These are phyloP conservation scores for Yponomeuta plumbellus DNA, from an alignment of 2,888 invertebrate genomes.

Conservation along the genomic window DNA sequence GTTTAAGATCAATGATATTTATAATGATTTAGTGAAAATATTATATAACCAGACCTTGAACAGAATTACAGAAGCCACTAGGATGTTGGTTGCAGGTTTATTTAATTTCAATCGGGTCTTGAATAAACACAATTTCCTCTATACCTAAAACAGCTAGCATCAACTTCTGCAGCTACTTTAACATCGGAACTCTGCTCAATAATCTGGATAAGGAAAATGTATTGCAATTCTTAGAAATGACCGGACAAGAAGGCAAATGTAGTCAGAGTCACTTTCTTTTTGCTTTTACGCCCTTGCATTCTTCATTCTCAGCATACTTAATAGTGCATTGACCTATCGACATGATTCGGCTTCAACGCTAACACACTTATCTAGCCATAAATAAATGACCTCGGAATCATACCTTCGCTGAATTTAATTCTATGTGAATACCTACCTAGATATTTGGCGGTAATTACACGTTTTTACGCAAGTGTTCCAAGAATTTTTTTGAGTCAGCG, in stretches of 20 bases:
- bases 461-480: neutral
- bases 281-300: neutral
- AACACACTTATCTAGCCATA: too few species aligned
- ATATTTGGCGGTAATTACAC: neutral
- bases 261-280: neutral
- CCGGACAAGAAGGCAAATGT: neutral
- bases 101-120: too few species aligned
- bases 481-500: slow-evolving; percentile 15
- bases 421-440: neutral
- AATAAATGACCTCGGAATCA: too few species aligned
- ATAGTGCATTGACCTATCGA: neutral
- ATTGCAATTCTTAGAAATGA: neutral
- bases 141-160: too few species aligned
- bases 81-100: too few species aligned
- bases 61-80: too few species aligned
- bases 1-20: too few species aligned
- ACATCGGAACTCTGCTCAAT: neutral
- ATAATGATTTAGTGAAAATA: too few species aligned
- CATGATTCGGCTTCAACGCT: neutral
- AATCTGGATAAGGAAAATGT: neutral
- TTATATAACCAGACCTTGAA: too few species aligned
- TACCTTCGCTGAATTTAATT: too few species aligned
- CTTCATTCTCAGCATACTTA: neutral
- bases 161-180: too few species aligned
- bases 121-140: too few species aligned